Evolutionary conservation across 2,888 invertebrate species (phyloP).

Genomic region (Prenolepis imparis): DNA sequence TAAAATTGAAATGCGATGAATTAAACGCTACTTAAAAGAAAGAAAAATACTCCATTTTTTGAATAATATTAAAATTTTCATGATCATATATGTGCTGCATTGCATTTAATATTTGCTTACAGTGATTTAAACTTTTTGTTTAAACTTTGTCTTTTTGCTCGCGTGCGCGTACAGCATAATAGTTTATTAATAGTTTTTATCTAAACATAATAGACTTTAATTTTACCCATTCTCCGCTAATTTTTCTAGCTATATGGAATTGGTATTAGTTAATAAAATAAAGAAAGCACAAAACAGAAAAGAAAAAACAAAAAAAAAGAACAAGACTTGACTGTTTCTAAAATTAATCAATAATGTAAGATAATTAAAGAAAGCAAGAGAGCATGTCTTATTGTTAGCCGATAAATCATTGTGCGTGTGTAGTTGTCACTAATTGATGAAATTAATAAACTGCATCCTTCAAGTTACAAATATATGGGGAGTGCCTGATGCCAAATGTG

Average conservation of each 20-base stretch:
- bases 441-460: conserved; percentile 82
- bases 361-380: conserved; percentile 8
- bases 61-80: conserved; percentile 8
- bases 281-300: background rate
- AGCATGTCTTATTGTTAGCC: background rate
- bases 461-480: conserved; percentile 90
- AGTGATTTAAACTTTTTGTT: background rate
- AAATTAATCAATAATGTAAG: background rate
- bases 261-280: conserved; percentile 19
- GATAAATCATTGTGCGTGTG: background rate
- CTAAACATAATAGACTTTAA: background rate
- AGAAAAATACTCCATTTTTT: background rate
- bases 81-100: background rate
- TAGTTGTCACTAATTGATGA: conserved; percentile 1
- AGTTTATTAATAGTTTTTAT: background rate
- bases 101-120: background rate
- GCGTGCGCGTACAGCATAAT: background rate
- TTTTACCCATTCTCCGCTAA: background rate
- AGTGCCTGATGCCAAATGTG: conserved; percentile 95
- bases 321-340: background rate
- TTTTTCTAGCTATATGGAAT: background rate
- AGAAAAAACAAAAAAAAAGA: background rate
- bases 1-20: background rate
- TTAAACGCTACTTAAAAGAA: background rate
- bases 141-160: background rate